Percentiles rank a stretch among this genome's conserved stretches.
These are phyloP conservation scores for Chrysochloris asiatica DNA, from an alignment of 2,113 vertebrate species.

Conservation along the genomic window DNA sequence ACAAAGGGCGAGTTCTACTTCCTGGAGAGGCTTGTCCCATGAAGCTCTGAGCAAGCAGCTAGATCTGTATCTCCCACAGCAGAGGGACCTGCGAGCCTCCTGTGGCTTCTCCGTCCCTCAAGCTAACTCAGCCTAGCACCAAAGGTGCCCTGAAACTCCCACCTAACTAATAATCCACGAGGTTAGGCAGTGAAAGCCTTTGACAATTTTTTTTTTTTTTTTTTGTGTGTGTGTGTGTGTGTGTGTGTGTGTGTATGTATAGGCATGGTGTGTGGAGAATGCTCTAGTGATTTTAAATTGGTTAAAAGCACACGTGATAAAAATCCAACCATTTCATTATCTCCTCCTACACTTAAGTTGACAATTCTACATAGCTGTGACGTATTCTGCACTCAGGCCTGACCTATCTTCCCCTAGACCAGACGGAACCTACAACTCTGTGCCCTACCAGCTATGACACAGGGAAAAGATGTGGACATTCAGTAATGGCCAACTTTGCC, in stretches of 20 bases:
- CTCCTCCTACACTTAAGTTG: background rate
- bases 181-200: background rate
- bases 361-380: background rate
- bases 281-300: constrained; percentile 20
- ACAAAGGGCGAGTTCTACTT: background rate
- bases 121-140: background rate
- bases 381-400: background rate
- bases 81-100: background rate
- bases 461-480: background rate
- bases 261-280: background rate
- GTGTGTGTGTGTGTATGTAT: no score
- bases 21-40: background rate
- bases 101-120: background rate
- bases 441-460: background rate
- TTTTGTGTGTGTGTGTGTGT: no score
- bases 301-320: constrained; percentile 6
- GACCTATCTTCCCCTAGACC: background rate
- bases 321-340: background rate
- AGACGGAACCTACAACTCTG: background rate
- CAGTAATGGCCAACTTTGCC: background rate
- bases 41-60: background rate
- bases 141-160: constrained; percentile 1
- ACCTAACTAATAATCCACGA: constrained; percentile 2
- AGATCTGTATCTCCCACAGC: background rate
- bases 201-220: no score